These are phyloP conservation scores for Pristionchus fissidentatus DNA, from an alignment of 2,888 invertebrate genomes.

Conservation along the genomic window DNA sequence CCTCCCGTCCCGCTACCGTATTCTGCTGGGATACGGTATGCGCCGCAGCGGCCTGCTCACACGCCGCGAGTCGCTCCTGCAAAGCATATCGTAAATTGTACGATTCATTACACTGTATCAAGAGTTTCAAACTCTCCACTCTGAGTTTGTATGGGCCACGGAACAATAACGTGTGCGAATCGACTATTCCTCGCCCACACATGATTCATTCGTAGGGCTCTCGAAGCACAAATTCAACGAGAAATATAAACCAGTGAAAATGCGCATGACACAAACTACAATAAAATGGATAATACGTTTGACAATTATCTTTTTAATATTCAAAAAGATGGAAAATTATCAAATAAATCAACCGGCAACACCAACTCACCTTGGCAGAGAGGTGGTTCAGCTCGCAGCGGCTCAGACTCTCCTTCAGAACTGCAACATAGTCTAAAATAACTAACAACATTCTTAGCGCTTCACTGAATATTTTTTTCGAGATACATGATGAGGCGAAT, in stretches of 20 bases:
- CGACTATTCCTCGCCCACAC: too few relatives aligned
- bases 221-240: too few relatives aligned
- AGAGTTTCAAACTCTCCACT: background rate
- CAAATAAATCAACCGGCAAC: background rate
- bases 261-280: too few relatives aligned
- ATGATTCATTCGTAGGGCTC: too few relatives aligned
- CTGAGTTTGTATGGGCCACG: background rate
- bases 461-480: background rate
- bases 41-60: constrained; percentile 30
- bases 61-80: constrained; percentile 35
- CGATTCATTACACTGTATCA: background rate
- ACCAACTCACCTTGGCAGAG: constrained; percentile 34
- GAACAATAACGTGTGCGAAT: too few relatives aligned
- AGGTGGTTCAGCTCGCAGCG: constrained; percentile 38
- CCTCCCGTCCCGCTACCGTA: constrained; percentile 27
- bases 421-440: too few relatives aligned
- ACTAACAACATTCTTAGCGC: too few relatives aligned
- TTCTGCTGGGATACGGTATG: background rate
- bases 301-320: too few relatives aligned
- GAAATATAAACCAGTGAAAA: too few relatives aligned
- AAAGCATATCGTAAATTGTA: background rate
- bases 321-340: too few relatives aligned
- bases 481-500: background rate
- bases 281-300: too few relatives aligned
- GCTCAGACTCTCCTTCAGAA: constrained; percentile 26